Percentiles rank a stretch among this genome's conserved stretches.
Conservation (phyloP, 2,113 vertebrate species). For the Pantherophis guttatus region DNA sequence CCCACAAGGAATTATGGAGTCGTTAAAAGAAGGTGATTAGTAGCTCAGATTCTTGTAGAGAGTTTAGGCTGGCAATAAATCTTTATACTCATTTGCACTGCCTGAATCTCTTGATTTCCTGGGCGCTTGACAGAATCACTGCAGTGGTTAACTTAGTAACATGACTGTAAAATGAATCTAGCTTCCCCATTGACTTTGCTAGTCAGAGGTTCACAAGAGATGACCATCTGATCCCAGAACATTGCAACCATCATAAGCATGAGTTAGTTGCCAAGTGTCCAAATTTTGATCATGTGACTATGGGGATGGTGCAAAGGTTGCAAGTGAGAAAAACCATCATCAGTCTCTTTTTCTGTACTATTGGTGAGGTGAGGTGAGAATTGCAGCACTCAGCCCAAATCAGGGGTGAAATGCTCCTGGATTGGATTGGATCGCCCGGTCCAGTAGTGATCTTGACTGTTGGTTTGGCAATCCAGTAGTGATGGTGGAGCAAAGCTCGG, state of each 20-base stretch:
- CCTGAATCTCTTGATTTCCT: neutral
- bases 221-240: neutral
- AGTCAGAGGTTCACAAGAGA: neutral
- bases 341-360: neutral
- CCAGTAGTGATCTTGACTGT: too few relatives aligned
- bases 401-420: too few relatives aligned
- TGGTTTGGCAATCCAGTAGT: too few relatives aligned
- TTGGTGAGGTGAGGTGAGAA: neutral
- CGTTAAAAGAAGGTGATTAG: neutral
- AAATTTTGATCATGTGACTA: neutral
- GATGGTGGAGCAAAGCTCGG: too few relatives aligned
- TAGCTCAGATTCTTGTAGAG: neutral
- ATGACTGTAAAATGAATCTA: neutral
- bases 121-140: neutral
- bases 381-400: neutral
- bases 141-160: neutral
- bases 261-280: neutral
- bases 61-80: neutral
- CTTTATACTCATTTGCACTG: neutral
- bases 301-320: neutral
- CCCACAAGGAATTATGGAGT: too few relatives aligned
- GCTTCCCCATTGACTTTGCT: neutral
- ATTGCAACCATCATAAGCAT: neutral
- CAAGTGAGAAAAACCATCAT: neutral
- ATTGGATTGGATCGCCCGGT: too few relatives aligned